Percentiles rank a stretch among this genome's conserved stretches.
Conservation (phyloP, 2,113 vertebrate species). For the Acrocephalus arundinaceus region DNA sequence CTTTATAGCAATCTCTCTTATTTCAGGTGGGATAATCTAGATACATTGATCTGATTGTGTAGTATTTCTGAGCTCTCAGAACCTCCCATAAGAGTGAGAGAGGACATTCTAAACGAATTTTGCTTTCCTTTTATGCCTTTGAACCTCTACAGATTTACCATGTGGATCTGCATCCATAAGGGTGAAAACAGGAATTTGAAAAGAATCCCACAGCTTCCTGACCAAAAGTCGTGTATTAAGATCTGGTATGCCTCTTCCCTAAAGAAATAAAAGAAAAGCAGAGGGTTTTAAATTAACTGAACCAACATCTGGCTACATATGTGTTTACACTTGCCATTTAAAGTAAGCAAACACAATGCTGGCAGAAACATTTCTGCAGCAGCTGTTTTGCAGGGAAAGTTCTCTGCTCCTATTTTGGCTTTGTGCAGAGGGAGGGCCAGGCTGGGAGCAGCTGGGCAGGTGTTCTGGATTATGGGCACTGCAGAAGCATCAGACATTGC, state of each 20-base stretch:
- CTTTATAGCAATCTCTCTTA: neutral
- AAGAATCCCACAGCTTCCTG: conserved; percentile 90
- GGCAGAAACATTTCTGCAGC: neutral
- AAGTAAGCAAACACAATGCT: neutral
- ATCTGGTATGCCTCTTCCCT: conserved; percentile 96
- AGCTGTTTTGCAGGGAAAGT: neutral
- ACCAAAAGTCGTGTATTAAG: conserved; percentile 92
- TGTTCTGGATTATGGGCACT: neutral
- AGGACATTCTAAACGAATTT: neutral
- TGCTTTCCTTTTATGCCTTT: neutral
- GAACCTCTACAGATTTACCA: conserved; percentile 73
- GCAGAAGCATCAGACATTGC: neutral
- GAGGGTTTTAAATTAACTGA: neutral
- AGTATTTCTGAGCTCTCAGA: neutral
- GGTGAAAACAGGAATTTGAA: conserved; percentile 85
- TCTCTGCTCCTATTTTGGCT: neutral
- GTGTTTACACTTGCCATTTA: neutral
- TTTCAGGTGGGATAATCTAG: neutral
- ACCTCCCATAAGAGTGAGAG: neutral
- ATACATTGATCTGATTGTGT: neutral
- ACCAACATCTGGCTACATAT: neutral
- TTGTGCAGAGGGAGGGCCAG: neutral
- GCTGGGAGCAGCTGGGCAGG: neutral
- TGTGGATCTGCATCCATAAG: conserved; percentile 94
- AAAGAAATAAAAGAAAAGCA: conserved; percentile 32